A percentile compares a stretch with the other conserved stretches of the same genome.
Conservation (phyloP, 92 coral and sea anemone genomes). For the Parazoanthus darwini region DNA sequence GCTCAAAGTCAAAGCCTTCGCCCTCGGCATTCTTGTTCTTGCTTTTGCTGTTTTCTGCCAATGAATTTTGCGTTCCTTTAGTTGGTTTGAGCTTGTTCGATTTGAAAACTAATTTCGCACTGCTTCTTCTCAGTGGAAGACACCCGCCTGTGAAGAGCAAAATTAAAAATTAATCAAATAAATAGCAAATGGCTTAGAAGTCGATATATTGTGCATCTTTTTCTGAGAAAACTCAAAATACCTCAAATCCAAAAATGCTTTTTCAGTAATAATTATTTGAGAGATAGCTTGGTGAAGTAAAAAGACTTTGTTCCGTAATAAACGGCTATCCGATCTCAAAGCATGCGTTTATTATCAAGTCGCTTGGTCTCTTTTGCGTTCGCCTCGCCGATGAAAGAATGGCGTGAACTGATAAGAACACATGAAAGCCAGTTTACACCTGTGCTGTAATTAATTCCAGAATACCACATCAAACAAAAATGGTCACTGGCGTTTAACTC, state of each 20-base stretch:
- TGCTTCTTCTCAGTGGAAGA: constrained; percentile 23
- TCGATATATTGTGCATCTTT: not conserved
- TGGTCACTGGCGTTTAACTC: not conserved
- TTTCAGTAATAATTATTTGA: too few species aligned
- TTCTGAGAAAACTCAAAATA: not conserved
- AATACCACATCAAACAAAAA: not conserved
- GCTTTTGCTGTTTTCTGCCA: constrained; percentile 21
- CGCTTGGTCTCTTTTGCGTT: too few species aligned
- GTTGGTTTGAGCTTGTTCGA: constrained; percentile 37
- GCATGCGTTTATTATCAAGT: not conserved
- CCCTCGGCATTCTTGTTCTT: constrained; percentile 1
- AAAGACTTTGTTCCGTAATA: too few species aligned
- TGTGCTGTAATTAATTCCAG: not conserved
- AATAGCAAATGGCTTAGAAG: not conserved
- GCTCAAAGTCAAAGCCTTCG: constrained; percentile 30
- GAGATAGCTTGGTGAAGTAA: not conserved
- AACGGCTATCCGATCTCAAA: not conserved
- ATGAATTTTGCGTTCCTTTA: not conserved
- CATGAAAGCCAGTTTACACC: not conserved
- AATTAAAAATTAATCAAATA: not conserved
- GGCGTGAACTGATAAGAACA: not conserved
- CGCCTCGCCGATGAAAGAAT: not conserved
- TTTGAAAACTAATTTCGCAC: constrained; percentile 29
- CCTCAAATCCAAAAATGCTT: not conserved
- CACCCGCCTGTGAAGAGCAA: constrained; percentile 21